These are phyloP conservation scores for Corythornis madagascariensis DNA, from an alignment of 2,113 vertebrate genomes.

Conservation along the genomic window DNA sequence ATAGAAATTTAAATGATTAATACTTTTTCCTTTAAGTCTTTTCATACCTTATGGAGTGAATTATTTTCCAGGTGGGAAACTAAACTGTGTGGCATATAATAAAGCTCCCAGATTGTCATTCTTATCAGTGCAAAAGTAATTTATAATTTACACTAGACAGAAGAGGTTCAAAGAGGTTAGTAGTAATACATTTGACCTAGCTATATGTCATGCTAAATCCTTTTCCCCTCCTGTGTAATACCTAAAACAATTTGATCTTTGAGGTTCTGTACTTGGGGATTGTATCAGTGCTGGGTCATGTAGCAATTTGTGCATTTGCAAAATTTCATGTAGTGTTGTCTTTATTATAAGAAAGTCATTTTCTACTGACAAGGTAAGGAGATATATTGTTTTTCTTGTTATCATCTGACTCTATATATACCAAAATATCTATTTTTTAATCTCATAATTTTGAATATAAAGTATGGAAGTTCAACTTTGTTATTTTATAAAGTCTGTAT, in stretches of 20 bases:
- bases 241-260: neutral
- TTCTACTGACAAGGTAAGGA: neutral
- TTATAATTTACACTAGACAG: neutral
- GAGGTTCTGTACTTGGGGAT: neutral
- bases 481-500: neutral
- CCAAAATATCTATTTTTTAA: too few relatives aligned
- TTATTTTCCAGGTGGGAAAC: neutral
- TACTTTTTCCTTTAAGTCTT: neutral
- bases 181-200: neutral
- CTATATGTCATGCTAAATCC: neutral
- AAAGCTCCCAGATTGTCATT: neutral
- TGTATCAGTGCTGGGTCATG: neutral
- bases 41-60: neutral
- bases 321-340: neutral
- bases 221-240: neutral
- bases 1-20: neutral
- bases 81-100: neutral
- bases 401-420: too few relatives aligned
- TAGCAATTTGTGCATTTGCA: neutral
- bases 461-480: neutral
- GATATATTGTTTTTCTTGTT: too few relatives aligned
- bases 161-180: neutral
- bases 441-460: neutral
- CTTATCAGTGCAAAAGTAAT: neutral
- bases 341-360: neutral